These are phyloP conservation scores for Oxyura jamaicensis DNA, from an alignment of 2,113 vertebrate species.

Conservation along the genomic window DNA sequence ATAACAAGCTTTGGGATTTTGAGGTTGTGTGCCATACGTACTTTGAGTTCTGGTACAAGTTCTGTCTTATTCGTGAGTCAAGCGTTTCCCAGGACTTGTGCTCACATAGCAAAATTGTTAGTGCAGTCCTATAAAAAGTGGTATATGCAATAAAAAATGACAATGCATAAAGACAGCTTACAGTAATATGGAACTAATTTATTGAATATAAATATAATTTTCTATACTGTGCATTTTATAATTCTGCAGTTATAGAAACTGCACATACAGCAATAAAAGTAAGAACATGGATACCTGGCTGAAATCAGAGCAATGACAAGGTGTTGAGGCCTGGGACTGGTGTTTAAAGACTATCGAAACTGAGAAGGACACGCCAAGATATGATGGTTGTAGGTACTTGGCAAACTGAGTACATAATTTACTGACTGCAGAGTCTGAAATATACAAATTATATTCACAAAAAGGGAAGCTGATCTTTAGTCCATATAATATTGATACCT, in stretches of 20 bases:
- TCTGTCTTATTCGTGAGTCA: slow-evolving; percentile 6
- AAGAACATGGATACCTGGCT: background rate
- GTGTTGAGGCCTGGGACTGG: background rate
- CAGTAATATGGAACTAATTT: slow-evolving; percentile 44
- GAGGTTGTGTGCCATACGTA: background rate
- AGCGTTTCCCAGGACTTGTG: slow-evolving; percentile 9
- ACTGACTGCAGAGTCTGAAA: background rate
- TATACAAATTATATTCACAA: background rate
- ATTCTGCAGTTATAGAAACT: slow-evolving; percentile 37
- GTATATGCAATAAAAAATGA: slow-evolving; percentile 3
- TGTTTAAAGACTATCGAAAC: slow-evolving; percentile 7
- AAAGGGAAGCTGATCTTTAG: background rate
- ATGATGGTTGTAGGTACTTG: background rate
- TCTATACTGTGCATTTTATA: background rate
- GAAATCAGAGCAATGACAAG: slow-evolving; percentile 1
- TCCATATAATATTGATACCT: background rate
- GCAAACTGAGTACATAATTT: background rate
- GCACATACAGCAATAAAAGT: background rate
- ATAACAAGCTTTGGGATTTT: background rate
- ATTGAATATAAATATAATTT: slow-evolving; percentile 19
- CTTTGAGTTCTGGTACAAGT: background rate
- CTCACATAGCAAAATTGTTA: background rate
- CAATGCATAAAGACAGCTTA: background rate
- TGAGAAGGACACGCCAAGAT: background rate
- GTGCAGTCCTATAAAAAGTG: background rate